phyloP scores from a whole-genome alignment of 2,113 vertebrate genomes.

The Acrocephalus kingi region DNA sequence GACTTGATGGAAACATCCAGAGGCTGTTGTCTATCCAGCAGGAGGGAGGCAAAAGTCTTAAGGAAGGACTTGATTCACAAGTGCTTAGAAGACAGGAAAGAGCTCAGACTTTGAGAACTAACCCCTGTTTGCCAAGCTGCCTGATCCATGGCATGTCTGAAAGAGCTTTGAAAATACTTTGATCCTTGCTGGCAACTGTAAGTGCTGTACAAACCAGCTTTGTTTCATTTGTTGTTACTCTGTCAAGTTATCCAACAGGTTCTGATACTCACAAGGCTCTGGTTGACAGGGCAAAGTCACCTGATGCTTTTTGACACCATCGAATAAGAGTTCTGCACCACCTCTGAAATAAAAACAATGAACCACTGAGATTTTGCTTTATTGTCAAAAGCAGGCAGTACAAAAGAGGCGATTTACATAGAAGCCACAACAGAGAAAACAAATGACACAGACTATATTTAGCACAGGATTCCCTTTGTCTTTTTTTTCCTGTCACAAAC shows the following conservation, averaged over 20 bases:
- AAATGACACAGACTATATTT: constrained; percentile 44
- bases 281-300: constrained; percentile 88
- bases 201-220: neutral
- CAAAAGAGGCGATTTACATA: constrained; percentile 16
- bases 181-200: neutral
- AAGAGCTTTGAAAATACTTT: neutral
- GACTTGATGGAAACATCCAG: neutral
- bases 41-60: neutral
- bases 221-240: neutral
- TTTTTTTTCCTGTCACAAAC: neutral
- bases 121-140: neutral
- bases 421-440: constrained; percentile 43
- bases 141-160: neutral
- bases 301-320: constrained; percentile 89
- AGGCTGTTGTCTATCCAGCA: neutral
- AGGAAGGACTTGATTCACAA: neutral
- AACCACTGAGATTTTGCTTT: constrained; percentile 30
- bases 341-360: constrained; percentile 81
- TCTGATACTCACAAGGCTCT: constrained; percentile 89
- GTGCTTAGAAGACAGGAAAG: neutral
- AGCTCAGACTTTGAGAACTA: neutral
- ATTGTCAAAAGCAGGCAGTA: constrained; percentile 5
- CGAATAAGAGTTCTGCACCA: constrained; percentile 92
- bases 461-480: constrained; percentile 53
- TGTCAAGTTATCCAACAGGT: constrained; percentile 11